Evolutionary conservation across 2,113 vertebrate species (phyloP).

Genomic region (Meles meles): DNA sequence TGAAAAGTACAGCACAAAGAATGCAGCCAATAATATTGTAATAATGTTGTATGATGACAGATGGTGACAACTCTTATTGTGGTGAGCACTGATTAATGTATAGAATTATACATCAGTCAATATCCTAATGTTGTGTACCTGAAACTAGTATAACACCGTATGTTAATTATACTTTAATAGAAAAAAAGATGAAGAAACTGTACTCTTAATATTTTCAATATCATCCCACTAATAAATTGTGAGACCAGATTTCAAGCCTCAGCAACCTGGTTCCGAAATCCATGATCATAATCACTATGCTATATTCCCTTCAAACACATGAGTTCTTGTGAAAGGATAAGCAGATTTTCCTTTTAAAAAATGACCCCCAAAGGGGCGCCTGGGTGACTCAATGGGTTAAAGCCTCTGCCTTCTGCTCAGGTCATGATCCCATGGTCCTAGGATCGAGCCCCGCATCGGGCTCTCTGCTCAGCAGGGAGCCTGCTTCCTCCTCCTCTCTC

Average conservation of each 20-base stretch:
- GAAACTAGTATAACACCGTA: background rate
- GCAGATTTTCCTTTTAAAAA: background rate
- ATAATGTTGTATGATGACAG: background rate
- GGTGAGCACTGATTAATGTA: background rate
- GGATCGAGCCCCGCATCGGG: no score
- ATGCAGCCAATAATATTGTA: background rate
- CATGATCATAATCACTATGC: background rate
- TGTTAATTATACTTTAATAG: background rate
- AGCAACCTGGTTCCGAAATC: background rate
- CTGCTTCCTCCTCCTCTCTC: no score
- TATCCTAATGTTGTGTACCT: background rate
- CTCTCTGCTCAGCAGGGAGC: no score
- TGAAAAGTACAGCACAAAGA: background rate
- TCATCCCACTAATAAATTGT: background rate
- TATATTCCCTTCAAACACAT: background rate
- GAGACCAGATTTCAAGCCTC: background rate
- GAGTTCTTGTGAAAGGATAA: background rate
- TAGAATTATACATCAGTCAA: background rate
- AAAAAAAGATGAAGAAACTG: background rate
- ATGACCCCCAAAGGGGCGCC: background rate
- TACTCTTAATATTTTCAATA: background rate
- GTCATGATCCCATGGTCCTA: no score
- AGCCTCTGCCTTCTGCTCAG: no score
- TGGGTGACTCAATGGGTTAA: no score
- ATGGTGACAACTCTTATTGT: background rate